These are phyloP conservation scores for Rhagologus leucostigma DNA, from an alignment of 2,113 vertebrate species.

Conservation along the genomic window DNA sequence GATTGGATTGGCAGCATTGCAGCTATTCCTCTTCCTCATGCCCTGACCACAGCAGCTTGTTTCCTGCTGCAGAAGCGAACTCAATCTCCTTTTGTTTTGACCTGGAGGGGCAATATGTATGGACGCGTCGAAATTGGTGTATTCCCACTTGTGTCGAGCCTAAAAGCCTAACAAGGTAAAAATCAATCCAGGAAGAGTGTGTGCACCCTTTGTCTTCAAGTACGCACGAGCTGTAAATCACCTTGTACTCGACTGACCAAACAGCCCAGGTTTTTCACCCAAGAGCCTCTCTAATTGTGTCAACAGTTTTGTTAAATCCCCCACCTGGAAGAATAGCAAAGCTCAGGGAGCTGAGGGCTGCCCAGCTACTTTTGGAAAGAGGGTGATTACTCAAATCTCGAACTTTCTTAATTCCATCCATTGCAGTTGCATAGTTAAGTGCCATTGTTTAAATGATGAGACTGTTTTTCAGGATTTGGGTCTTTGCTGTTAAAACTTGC, in stretches of 20 bases:
- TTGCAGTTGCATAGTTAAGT: background rate
- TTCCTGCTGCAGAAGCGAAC: conserved; percentile 6
- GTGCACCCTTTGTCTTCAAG: background rate
- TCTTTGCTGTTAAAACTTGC: background rate
- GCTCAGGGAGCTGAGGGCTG: background rate
- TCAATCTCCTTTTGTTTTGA: conserved; percentile 61
- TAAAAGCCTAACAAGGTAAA: conserved; percentile 54
- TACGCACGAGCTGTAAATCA: conserved; percentile 14
- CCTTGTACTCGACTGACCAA: background rate
- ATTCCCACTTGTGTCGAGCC: conserved; percentile 45
- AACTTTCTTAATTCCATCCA: background rate
- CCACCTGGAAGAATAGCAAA: rapidly evolving
- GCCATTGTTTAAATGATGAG: background rate
- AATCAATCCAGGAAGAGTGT: conserved; percentile 27
- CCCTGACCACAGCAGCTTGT: conserved; percentile 27
- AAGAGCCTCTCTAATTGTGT: background rate
- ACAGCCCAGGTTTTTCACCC: background rate
- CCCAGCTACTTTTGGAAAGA: background rate
- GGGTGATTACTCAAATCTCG: background rate
- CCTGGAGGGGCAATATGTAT: conserved; percentile 44
- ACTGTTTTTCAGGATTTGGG: background rate
- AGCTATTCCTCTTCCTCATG: conserved; percentile 49
- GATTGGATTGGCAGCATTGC: conserved; percentile 53
- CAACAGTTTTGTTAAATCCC: background rate
- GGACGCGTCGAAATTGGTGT: conserved; percentile 29